Evolutionary conservation across 2,113 vertebrate genomes (phyloP), one percentile per base, ranked within the genome.

Genomic region (Corydoras sp.): DNA sequence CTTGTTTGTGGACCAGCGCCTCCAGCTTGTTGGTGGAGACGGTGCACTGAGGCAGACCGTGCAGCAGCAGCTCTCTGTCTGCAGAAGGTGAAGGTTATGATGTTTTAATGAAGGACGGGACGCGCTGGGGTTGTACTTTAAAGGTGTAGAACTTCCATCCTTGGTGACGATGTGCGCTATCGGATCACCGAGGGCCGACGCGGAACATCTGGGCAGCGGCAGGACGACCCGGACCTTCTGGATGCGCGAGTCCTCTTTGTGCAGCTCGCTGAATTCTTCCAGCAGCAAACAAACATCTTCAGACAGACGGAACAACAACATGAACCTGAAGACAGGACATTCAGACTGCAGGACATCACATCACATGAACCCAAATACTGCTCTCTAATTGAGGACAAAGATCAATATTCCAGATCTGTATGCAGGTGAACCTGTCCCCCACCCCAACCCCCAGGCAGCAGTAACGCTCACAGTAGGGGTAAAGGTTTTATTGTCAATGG

Each of bases 31-130:
- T 85, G 71, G 87, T 76, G 9, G 93, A 84, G 7, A 92, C 85
- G n/a, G 81, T 86, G 70, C 91, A 93, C 48, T 83, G 82, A 62
- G 88, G 92, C 69, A 95, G 71, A 70, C 94, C 91, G 73, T 79
- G 84, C 30, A 98, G 90, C 51, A 96, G 86, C 71, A 96, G 86
- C 71, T 83, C 88, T 82, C 88, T 85, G 85, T 95, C 95, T 98
- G 86, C 76, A 24, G 12, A 60, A 12, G 3, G 30, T 48, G 61
- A 11, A 14, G 14, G 54, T 14, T 14, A n/a, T 14, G 1, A 7
- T 56, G 54, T 7, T 6, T 14, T 15, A n/a, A 56, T 56, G 6
- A 7, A 56, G 13, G 54, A n/a, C 6, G 10, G n/a, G 54, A 53
- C 54, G 12, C n/a, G 54, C 35, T 31, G 29, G 3, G 58, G 32